A percentile compares a stretch with the other conserved stretches of the same genome.
phyloP scores from a whole-genome alignment of 2,888 invertebrate species.

The Phoenoteleia sp. region DNA sequence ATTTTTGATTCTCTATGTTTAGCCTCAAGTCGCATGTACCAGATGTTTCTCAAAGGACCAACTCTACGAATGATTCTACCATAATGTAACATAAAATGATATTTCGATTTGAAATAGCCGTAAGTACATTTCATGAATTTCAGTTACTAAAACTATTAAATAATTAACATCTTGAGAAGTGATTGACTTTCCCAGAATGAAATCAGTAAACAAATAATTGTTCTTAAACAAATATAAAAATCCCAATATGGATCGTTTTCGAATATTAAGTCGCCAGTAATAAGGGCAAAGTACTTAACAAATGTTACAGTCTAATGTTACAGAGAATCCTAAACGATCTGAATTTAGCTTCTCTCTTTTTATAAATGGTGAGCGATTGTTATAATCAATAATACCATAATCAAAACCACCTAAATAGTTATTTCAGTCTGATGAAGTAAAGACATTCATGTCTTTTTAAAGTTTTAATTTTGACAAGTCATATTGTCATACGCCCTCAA shows the following conservation, averaged over 20 bases:
- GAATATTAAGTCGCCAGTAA: conserved; percentile 45
- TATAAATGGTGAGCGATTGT: conserved; percentile 33
- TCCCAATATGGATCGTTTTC: conserved; percentile 50
- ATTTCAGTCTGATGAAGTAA: conserved; percentile 42
- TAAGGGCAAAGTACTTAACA: conserved; percentile 47
- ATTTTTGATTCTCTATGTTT: no score
- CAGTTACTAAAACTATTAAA: conserved; percentile 26
- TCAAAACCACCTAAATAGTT: conserved; percentile 52
- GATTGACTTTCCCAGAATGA: not conserved
- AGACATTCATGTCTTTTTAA: conserved; percentile 28
- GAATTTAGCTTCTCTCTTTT: conserved; percentile 27
- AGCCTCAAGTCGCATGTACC: conserved; percentile 50
- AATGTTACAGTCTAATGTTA: conserved; percentile 47
- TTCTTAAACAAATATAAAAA: conserved; percentile 16
- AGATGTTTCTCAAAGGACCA: conserved; percentile 41
- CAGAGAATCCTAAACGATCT: conserved; percentile 34
- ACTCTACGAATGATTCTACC: conserved; percentile 23
- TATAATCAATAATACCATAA: conserved; percentile 35
- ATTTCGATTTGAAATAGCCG: conserved; percentile 45
- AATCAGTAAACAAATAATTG: no score
- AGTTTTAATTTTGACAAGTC: conserved; percentile 36
- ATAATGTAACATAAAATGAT: conserved; percentile 58
- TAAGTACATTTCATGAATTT: conserved; percentile 38
- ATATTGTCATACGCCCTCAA: conserved; percentile 48
- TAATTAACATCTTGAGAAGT: conserved; percentile 5